These are phyloP conservation scores for Oryzias curvinotus DNA, from an alignment of 2,113 vertebrate genomes.

Conservation along the genomic window DNA sequence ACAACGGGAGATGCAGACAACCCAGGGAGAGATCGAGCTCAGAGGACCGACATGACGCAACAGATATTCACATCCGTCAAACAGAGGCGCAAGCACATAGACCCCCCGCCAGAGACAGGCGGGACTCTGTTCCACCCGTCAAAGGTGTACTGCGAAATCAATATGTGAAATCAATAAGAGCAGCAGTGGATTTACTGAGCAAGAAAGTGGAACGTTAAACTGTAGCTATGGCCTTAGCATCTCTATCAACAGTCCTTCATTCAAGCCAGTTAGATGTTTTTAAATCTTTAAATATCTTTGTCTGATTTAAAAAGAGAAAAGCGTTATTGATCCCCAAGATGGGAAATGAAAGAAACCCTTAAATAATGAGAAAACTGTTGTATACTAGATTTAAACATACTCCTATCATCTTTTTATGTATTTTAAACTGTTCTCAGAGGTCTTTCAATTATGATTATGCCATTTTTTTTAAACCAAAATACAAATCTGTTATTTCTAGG, in stretches of 20 bases:
- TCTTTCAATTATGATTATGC: no score
- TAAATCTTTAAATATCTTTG: not conserved
- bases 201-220: conserved; percentile 54
- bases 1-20: conserved; percentile 31
- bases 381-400: no score
- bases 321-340: no score
- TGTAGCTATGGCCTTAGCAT: conserved; percentile 46
- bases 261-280: conserved; percentile 1
- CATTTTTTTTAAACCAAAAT: no score
- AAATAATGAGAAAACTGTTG: no score
- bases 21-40: conserved; percentile 1
- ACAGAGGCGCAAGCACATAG: not conserved
- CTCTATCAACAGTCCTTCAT: conserved; percentile 25
- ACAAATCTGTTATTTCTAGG: no score
- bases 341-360: no score
- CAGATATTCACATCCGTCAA: conserved; percentile 9
- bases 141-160: conserved; percentile 38
- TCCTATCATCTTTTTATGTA: no score
- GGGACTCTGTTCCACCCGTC: conserved; percentile 35
- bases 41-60: no score
- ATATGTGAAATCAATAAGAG: conserved; percentile 47
- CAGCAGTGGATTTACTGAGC: conserved; percentile 47
- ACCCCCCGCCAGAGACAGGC: conserved; percentile 8
- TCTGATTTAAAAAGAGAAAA: no score
- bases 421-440: no score